Evolutionary conservation across 2,797 vertebrate species (phyloP).

Genomic region (Malacoraja senta): DNA sequence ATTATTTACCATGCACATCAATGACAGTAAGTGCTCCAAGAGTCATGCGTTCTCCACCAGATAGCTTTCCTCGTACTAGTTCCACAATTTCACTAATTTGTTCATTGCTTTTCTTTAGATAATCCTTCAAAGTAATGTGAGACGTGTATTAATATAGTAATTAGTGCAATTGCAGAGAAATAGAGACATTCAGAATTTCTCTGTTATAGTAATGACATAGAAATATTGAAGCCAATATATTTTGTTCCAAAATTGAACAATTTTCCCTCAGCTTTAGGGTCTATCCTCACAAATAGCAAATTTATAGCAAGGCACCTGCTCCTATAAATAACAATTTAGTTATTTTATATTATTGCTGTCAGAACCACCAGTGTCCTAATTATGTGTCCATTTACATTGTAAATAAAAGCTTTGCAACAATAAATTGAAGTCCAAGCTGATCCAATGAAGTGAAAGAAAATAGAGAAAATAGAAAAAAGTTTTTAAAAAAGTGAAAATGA

Average conservation of each 20-base stretch:
- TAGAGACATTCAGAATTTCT: background rate
- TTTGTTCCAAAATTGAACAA: too few species aligned
- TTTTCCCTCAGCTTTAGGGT: background rate
- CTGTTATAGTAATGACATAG: too few species aligned
- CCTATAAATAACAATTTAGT: background rate
- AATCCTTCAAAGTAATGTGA: slow-evolving; percentile 55
- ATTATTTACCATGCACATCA: slow-evolving; percentile 77
- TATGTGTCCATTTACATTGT: background rate
- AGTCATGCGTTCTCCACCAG: slow-evolving; percentile 77
- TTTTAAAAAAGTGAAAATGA: too few species aligned
- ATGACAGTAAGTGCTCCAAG: slow-evolving; percentile 83
- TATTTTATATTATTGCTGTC: background rate
- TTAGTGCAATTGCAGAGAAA: background rate
- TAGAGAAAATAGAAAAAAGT: too few species aligned
- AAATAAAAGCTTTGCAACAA: background rate
- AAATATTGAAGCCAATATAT: too few species aligned
- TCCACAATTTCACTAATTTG: slow-evolving; percentile 83
- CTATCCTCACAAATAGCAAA: background rate
- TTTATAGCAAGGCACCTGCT: background rate
- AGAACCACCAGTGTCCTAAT: background rate
- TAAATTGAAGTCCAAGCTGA: background rate
- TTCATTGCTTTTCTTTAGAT: slow-evolving; percentile 72
- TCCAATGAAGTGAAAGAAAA: background rate
- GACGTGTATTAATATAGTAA: background rate
- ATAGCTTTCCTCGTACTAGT: slow-evolving; percentile 78